Evolutionary conservation across 2,113 vertebrate species (phyloP).

Genomic region (Balaenoptera acutorostrata): DNA sequence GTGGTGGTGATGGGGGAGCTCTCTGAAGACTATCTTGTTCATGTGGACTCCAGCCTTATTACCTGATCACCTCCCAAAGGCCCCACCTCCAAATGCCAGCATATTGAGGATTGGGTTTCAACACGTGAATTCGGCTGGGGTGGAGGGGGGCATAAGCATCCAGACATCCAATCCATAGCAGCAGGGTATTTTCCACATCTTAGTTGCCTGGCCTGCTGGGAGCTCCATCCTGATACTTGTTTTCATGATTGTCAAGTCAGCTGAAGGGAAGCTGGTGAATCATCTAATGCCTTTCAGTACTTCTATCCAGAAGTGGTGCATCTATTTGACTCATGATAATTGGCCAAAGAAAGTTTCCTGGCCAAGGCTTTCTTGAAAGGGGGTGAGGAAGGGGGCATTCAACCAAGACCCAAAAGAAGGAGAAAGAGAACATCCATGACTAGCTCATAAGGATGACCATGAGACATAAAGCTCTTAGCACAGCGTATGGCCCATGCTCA

Average conservation of each 20-base stretch:
- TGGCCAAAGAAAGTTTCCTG: background rate
- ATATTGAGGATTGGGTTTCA: background rate
- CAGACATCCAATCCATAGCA: too few species aligned
- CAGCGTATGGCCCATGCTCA: too few species aligned
- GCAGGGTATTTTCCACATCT: background rate
- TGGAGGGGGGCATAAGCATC: background rate
- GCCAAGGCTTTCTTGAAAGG: background rate
- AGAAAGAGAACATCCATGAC: background rate
- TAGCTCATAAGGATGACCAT: accelerated
- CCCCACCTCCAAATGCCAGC: background rate
- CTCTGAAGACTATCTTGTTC: background rate
- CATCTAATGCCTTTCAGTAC: background rate
- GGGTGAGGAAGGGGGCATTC: background rate
- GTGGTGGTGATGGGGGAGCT: background rate
- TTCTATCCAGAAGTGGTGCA: background rate
- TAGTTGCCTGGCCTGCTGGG: background rate
- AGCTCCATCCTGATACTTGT: background rate
- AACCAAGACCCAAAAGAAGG: background rate
- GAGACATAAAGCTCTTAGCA: accelerated
- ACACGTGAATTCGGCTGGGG: background rate
- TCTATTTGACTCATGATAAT: background rate
- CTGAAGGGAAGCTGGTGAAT: background rate
- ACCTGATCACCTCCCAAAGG: background rate
- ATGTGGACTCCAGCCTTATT: background rate
- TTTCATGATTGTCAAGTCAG: background rate